Conservation (phyloP, 2,797 vertebrate genomes). For the Ataeniobius toweri region DNA sequence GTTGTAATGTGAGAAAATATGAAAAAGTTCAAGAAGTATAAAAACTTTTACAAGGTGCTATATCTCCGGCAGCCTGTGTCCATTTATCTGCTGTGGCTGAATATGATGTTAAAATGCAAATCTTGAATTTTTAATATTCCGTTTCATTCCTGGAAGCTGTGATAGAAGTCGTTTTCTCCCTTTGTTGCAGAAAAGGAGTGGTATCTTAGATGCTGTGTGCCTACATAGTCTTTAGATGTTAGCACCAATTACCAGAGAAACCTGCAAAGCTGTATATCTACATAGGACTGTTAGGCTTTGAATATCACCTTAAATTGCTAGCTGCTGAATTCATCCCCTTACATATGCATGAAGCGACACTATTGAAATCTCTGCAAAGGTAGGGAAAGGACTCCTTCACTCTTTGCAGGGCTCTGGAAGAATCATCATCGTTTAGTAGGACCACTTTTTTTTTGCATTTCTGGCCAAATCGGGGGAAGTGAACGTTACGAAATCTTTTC, state of each 20-base stretch:
- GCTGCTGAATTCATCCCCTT: constrained; percentile 46
- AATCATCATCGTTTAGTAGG: constrained; percentile 48
- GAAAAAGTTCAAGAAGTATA: background rate
- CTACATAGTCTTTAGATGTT: constrained; percentile 62
- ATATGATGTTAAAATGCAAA: constrained; percentile 61
- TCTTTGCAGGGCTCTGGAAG: constrained; percentile 34
- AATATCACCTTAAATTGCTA: constrained; percentile 51
- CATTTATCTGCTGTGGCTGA: constrained; percentile 41
- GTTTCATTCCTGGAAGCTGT: constrained; percentile 30
- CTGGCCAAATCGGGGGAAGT: constrained; percentile 55
- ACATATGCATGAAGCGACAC: constrained; percentile 51
- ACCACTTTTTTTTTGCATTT: constrained; percentile 50
- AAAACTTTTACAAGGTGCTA: background rate
- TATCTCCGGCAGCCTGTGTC: constrained; percentile 54
- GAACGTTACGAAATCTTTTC: constrained; percentile 71
- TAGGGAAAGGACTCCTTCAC: constrained; percentile 33
- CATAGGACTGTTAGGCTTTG: constrained; percentile 47
- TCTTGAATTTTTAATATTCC: constrained; percentile 51
- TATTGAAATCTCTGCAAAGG: constrained; percentile 42
- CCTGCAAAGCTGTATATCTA: constrained; percentile 56
- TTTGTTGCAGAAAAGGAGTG: constrained; percentile 37
- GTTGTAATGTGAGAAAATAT: background rate
- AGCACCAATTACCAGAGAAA: constrained; percentile 63
- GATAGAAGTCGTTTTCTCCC: constrained; percentile 26
- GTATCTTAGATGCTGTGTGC: constrained; percentile 27